Base-by-base conservation (phyloP, 2,888 invertebrate genomes). In the Cheilosia urbana region DNA sequence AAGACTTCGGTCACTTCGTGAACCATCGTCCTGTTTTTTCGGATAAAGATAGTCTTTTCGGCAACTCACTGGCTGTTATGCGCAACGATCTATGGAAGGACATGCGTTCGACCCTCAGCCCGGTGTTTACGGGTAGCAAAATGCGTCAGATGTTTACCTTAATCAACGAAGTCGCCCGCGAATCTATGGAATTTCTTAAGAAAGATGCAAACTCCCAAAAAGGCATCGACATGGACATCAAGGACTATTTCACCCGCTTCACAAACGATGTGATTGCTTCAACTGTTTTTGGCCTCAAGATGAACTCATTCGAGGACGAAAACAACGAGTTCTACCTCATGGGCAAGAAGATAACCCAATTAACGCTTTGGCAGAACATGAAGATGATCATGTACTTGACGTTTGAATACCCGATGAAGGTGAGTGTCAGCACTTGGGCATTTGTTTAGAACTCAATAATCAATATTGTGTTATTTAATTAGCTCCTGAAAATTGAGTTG, bases 1-100 rank as follows among this genome's bases (percentile, higher is more conserved):
- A 94, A 87, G 93, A 94, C 62, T 94, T 94, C 53, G 94, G 94
- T 53, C 92, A 92, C 82, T 94, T 94, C 87, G 81, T 92, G 2
- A 93, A 94, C 87, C 93, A 93, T 73, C 88, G 91, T 2, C 49
- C 88, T 0, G 37, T 92, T 1, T 88, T 93, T 0, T 89, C 91
- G 5, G 90, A 92, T 19, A 89, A 91, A 0, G 88, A 88, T 5
- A 94, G 94, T 55, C 87, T 94, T 2, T 93, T 94, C 73, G 92
- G 92, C 0, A 93, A 93, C 66, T 93, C 91, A 72, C 88, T 94
- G 13, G 90, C 93, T n/a, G 90, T 90, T 9, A 87, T 94, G 62
- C 90, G 90, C 88, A 93, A 93, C 66, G 88, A 89, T 4, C 89
- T 90, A 47, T 92, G 92, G 92, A 89, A 88, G 63, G 89, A 92